Evolutionary conservation across 2,113 vertebrate genomes (phyloP).

Genomic region (Sander lucioperca): DNA sequence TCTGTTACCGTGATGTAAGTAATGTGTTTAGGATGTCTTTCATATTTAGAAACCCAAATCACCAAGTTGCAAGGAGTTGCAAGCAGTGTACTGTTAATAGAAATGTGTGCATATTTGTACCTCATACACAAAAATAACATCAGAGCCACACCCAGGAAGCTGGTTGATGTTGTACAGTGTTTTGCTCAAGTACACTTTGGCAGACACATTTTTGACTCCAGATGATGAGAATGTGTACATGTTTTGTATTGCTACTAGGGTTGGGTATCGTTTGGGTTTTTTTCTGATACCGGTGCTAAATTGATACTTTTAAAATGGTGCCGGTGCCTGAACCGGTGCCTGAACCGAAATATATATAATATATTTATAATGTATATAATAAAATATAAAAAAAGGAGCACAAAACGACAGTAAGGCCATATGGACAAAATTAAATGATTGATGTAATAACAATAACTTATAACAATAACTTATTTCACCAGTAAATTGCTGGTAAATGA

Average conservation of each 20-base stretch:
- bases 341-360: too few relatives aligned
- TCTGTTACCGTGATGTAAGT: background rate
- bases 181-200: constrained; percentile 3
- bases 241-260: background rate
- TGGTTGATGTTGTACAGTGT: constrained; percentile 8
- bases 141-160: constrained; percentile 21
- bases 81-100: constrained; percentile 39
- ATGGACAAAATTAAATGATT: too few relatives aligned
- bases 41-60: constrained; percentile 16
- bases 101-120: constrained; percentile 33
- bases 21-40: constrained; percentile 30
- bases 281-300: too few relatives aligned
- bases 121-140: constrained; percentile 34
- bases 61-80: constrained; percentile 18
- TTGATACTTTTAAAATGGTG: too few relatives aligned
- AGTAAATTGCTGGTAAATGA: too few relatives aligned
- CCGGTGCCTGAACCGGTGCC: too few relatives aligned
- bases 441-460: too few relatives aligned
- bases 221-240: background rate
- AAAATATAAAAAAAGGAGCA: too few relatives aligned
- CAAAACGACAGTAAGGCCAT: too few relatives aligned
- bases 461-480: too few relatives aligned
- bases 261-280: too few relatives aligned
- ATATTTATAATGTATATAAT: too few relatives aligned
- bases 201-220: background rate